Base-by-base conservation (phyloP, 2,888 invertebrate species). In the Steromphala cineraria region DNA sequence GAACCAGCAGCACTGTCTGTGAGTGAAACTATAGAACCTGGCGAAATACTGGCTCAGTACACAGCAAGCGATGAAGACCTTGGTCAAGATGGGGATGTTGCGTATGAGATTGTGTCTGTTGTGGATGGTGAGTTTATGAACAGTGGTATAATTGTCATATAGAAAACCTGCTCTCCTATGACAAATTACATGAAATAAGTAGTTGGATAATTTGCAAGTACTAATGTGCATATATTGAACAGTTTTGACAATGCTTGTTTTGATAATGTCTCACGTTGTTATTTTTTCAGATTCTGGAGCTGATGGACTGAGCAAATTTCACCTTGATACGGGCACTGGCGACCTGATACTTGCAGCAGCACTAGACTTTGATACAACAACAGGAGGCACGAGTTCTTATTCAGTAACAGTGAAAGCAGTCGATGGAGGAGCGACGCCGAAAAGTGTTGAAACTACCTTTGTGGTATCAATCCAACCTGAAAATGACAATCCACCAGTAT, bases 401-500 rank as follows among this genome's bases (percentile, higher is more conserved):
- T n/a, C 53, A 53, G 53, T 76, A 31, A 76, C 31, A 19, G 36
- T 76, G 28, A 55, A 8, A 10, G 76, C 56, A 10, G 31, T 55
- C 8, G 76, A 76, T 55, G 28, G n/a, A 7, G 76, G 76, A 31
- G 10, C 15, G 19, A 10, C 53, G 13, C 17, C 13, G n/a, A 53
- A 53, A 31, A 76, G 55, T 40, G 31, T 55, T 13, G 53, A 53
- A 10, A 36, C 13, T 15, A 76, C 76, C 21, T 53, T 76, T 21
- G 55, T 28, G 24, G 28, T 76, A 31, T 36, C 55, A 24, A 10
- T 76, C 15, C 2, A 28, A 17, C 28, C 53, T 19, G 53, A 36
- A 53, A 76, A 76, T 31, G 76, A 76, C 55, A 76, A 76, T 28
- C 31, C 76, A 10, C 76, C 76, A 2, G 24, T 53, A 15, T 55